These are phyloP conservation scores for Naso thynnoides DNA, from an alignment of 2,797 vertebrate genomes.

Conservation along the genomic window DNA sequence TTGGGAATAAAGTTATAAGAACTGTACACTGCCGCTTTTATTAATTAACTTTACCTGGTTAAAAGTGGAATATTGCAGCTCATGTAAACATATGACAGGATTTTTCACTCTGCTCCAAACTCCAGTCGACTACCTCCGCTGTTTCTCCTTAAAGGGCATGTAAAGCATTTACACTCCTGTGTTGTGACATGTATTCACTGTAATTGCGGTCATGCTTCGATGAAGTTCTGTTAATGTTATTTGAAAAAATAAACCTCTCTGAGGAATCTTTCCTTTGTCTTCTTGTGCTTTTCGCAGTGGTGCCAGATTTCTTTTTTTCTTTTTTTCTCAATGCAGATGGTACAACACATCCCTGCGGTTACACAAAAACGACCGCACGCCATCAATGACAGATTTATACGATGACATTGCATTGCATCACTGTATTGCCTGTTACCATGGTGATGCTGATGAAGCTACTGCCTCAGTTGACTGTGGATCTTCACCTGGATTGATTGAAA, in stretches of 20 bases:
- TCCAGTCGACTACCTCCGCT: conserved; percentile 66
- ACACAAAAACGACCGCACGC: conserved; percentile 56
- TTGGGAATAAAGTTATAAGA: neutral
- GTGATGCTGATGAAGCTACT: conserved; percentile 46
- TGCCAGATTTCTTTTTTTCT: too few relatives aligned
- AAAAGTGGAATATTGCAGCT: conserved; percentile 18
- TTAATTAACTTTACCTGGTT: neutral
- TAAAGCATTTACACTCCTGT: conserved; percentile 54
- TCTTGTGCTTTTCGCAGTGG: neutral
- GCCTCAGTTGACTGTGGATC: conserved; percentile 17
- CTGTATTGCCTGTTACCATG: conserved; percentile 70
- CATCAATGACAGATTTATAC: conserved; percentile 53
- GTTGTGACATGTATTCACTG: conserved; percentile 63
- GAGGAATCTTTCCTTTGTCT: conserved; percentile 50
- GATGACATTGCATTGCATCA: conserved; percentile 69
- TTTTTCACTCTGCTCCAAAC: conserved; percentile 38
- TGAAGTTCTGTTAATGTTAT: conserved; percentile 56
- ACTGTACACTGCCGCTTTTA: neutral
- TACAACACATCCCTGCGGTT: conserved; percentile 53
- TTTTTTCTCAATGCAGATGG: conserved; percentile 15
- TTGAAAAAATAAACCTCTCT: conserved; percentile 73
- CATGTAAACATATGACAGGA: conserved; percentile 36
- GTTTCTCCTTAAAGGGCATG: conserved; percentile 60
- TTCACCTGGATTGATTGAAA: conserved; percentile 46
- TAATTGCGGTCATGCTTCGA: conserved; percentile 46